A percentile compares a stretch with the other conserved stretches of the same genome.
These are phyloP conservation scores for Strix uralensis DNA, from an alignment of 2,113 vertebrate genomes.

Conservation along the genomic window DNA sequence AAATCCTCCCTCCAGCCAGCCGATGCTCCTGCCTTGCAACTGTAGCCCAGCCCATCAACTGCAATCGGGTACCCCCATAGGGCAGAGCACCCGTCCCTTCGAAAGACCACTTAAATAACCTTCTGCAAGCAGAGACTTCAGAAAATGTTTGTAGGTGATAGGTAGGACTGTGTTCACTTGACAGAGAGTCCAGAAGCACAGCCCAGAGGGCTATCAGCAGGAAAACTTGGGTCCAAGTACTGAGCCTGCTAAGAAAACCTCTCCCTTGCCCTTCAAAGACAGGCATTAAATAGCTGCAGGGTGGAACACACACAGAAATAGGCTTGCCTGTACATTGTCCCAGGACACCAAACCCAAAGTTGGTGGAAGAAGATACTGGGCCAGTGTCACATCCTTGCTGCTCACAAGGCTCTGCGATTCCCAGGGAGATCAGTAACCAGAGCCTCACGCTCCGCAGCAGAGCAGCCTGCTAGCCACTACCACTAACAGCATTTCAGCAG, in stretches of 20 bases:
- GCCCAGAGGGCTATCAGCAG: background rate
- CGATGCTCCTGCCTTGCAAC: fast-evolving
- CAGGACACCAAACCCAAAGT: background rate
- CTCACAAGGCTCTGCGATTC: fast-evolving
- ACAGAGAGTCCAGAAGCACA: background rate
- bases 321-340: fast-evolving
- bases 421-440: background rate
- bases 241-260: background rate
- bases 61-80: fast-evolving
- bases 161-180: background rate
- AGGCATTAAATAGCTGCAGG: background rate
- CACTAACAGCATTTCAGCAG: background rate
- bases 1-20: background rate
- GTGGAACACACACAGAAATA: background rate
- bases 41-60: background rate
- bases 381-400: background rate
- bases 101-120: background rate
- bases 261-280: background rate
- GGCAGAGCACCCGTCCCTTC: fast-evolving
- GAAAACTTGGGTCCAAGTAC: background rate
- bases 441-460: fast-evolving
- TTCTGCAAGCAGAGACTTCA: background rate
- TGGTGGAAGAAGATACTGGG: background rate
- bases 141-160: background rate
- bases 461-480: background rate